Conservation (phyloP, 2,113 vertebrate genomes). For the Orthonyx spaldingii region DNA sequence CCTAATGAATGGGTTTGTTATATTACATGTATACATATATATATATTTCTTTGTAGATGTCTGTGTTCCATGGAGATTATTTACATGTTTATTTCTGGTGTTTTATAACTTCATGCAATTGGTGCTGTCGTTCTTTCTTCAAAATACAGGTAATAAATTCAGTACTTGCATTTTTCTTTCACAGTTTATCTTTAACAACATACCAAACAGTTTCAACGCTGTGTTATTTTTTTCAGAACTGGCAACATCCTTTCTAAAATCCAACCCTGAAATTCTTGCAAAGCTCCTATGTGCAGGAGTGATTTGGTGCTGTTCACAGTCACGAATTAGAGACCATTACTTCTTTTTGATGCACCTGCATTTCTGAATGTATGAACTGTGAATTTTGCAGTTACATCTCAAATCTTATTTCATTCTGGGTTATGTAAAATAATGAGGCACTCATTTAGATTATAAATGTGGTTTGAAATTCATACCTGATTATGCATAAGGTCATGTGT, state of each 20-base stretch:
- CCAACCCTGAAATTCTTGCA: neutral
- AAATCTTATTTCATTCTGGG: neutral
- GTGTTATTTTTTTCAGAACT: neutral
- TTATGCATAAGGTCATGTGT: neutral
- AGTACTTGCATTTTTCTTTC: conserved; percentile 23
- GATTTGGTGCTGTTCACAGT: neutral
- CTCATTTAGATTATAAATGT: neutral
- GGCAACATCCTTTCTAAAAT: neutral
- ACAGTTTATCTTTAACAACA: neutral
- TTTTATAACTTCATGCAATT: conserved; percentile 71
- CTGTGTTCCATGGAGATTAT: conserved; percentile 45
- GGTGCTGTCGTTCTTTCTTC: conserved; percentile 74
- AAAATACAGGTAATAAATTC: conserved; percentile 61
- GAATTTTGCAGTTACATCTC: neutral
- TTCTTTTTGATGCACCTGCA: neutral
- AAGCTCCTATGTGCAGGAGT: neutral
- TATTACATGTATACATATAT: conserved; percentile 1
- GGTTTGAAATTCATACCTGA: conserved; percentile 5
- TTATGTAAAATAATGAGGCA: neutral
- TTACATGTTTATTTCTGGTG: conserved; percentile 63
- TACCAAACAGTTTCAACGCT: neutral
- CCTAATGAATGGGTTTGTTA: conserved; percentile 21
- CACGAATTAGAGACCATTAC: neutral
- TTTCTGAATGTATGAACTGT: neutral
- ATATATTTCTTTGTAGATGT: conserved; percentile 59